Conservation (phyloP, 2,113 vertebrate genomes). For the Danio rerio region DNA sequence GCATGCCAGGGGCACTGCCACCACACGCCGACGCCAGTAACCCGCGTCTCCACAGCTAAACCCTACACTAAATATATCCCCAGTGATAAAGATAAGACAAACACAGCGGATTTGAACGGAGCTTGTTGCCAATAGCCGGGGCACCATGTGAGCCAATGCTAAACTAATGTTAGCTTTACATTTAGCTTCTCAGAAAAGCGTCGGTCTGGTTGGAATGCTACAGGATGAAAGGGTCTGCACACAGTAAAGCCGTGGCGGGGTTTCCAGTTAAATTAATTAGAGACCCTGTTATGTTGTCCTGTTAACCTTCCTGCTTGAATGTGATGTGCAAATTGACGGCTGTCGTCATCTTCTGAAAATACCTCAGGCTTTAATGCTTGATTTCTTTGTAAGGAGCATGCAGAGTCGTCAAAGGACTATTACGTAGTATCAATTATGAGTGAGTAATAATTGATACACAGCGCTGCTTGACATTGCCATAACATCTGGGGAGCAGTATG, state of each 20-base stretch:
- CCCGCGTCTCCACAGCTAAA: constrained; percentile 71
- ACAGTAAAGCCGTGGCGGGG: constrained; percentile 1
- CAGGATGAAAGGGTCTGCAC: constrained; percentile 26
- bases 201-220: constrained; percentile 41
- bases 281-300: constrained; percentile 24
- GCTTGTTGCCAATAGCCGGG: constrained; percentile 74
- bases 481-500: constrained; percentile 60
- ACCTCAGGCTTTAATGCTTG: constrained; percentile 7
- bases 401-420: constrained; percentile 23
- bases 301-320: constrained; percentile 33
- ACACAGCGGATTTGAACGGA: constrained; percentile 76
- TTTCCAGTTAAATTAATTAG: constrained; percentile 41
- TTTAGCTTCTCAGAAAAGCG: constrained; percentile 67
- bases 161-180: constrained; percentile 74
- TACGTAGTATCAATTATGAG: constrained; percentile 46
- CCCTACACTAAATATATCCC: constrained; percentile 85
- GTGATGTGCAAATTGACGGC: constrained; percentile 37
- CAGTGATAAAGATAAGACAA: constrained; percentile 78
- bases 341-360: constrained; percentile 33
- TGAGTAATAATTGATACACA: constrained; percentile 10
- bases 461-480: constrained; percentile 22
- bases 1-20: constrained; percentile 72
- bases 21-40: constrained; percentile 69
- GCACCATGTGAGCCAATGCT: constrained; percentile 66
- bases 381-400: neutral